phyloP scores from a whole-genome alignment of 2,797 vertebrate genomes.

The Xiphophorus birchmanni region DNA sequence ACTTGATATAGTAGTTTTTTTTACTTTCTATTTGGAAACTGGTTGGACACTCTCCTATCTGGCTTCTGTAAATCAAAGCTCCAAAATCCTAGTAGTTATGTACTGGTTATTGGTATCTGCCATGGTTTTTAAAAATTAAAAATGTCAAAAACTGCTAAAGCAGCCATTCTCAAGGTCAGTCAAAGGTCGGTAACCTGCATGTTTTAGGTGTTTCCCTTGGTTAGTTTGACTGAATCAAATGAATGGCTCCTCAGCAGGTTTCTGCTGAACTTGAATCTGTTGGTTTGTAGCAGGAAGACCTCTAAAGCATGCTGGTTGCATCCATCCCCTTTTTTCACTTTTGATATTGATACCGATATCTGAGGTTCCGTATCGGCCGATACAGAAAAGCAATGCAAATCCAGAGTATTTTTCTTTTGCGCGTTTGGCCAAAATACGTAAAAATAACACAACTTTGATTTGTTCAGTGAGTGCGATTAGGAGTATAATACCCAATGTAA shows the following conservation, averaged over 20 bases:
- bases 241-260: not conserved
- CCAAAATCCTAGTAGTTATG: not conserved
- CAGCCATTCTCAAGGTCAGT: not conserved
- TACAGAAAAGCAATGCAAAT: no score
- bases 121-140: not conserved
- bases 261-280: not conserved
- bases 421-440: no score
- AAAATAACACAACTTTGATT: no score
- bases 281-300: not conserved
- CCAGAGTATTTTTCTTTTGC: no score
- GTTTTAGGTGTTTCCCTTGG: not conserved
- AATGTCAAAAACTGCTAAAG: not conserved
- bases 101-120: not conserved
- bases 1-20: not conserved
- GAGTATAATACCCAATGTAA: no score
- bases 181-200: not conserved
- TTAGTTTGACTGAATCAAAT: not conserved
- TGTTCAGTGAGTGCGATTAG: no score
- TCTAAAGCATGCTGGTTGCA: not conserved
- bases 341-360: no score
- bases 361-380: no score
- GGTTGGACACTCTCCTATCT: not conserved
- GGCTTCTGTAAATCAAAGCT: not conserved
- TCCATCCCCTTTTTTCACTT: no score
- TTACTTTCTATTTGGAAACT: not conserved